Conservation (phyloP, 2,888 invertebrate genomes). For the Alentia gelatinosa region DNA sequence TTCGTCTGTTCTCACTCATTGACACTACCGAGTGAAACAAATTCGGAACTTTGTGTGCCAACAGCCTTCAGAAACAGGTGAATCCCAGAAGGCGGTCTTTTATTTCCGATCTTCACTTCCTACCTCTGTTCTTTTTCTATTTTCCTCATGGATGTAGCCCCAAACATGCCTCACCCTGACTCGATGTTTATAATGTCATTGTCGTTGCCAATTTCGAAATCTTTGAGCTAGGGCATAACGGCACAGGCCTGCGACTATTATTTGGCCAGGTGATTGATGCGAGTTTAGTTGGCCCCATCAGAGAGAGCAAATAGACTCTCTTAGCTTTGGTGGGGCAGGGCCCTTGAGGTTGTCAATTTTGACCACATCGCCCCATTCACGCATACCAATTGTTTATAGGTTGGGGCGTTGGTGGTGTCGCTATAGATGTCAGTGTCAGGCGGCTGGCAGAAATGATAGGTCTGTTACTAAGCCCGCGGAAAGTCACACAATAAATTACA, state of each 20-base stretch:
- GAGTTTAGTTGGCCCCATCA: constrained; percentile 36
- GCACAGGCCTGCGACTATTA: background rate
- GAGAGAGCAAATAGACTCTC: constrained; percentile 9
- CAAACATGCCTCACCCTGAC: background rate
- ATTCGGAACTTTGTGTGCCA: too few relatives aligned
- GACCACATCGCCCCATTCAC: background rate
- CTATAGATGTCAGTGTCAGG: background rate
- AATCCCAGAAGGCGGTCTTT: too few relatives aligned
- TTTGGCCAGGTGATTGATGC: constrained; percentile 27
- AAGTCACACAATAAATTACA: constrained; percentile 21
- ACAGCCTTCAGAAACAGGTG: too few relatives aligned
- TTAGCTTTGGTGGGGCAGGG: background rate
- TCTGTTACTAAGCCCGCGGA: background rate
- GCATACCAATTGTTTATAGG: constrained; percentile 13
- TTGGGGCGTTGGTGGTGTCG: background rate
- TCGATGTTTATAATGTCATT: too few relatives aligned
- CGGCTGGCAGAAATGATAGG: background rate
- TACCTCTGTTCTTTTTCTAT: too few relatives aligned
- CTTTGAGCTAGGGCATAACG: too few relatives aligned
- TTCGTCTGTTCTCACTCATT: too few relatives aligned
- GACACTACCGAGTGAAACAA: too few relatives aligned
- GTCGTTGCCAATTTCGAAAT: too few relatives aligned
- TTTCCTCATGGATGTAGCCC: too few relatives aligned
- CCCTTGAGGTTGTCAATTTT: constrained; percentile 33
- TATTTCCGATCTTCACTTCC: too few relatives aligned